phyloP scores from a whole-genome alignment of 2,113 vertebrate species.

The Lampris incognitus region DNA sequence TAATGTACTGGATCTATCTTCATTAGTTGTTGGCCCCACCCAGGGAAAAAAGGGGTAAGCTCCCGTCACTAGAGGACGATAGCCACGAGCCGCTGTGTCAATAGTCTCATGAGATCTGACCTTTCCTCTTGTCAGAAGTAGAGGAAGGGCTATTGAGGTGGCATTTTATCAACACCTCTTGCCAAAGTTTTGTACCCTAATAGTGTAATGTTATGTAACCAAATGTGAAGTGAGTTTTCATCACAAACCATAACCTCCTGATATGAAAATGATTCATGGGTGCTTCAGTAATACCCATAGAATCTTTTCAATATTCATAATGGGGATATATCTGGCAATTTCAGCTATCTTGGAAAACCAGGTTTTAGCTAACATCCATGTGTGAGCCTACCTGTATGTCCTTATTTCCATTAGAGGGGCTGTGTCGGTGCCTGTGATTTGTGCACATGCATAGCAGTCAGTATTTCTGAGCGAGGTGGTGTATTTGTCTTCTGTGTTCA shows the following conservation, averaged over 20 bases:
- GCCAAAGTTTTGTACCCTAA: slow-evolving; percentile 39
- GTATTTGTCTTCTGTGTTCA: slow-evolving; percentile 31
- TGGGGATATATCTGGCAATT: slow-evolving; percentile 10
- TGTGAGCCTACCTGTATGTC: slow-evolving; percentile 23
- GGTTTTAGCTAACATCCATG: slow-evolving; percentile 17
- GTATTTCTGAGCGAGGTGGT: background rate
- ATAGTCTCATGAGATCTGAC: slow-evolving; percentile 66
- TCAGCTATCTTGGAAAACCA: slow-evolving; percentile 22
- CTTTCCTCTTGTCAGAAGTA: slow-evolving; percentile 60
- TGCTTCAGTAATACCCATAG: slow-evolving; percentile 14
- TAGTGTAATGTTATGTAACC: background rate
- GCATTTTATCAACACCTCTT: slow-evolving; percentile 38
- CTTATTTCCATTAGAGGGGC: slow-evolving; percentile 18
- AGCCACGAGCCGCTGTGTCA: slow-evolving; percentile 45
- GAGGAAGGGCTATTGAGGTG: slow-evolving; percentile 46
- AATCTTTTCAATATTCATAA: slow-evolving; percentile 25
- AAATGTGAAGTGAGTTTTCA: background rate
- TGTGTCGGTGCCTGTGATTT: background rate
- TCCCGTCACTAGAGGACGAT: slow-evolving; percentile 58
- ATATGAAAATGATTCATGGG: slow-evolving; percentile 30
- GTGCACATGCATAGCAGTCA: background rate
- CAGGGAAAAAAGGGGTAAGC: slow-evolving; percentile 42
- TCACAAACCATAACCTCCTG: background rate
- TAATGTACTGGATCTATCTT: slow-evolving; percentile 69
- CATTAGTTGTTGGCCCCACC: slow-evolving; percentile 70